Evolutionary conservation across 1,140 invertebrate genomes (phyloP), one percentile per base, ranked within the genome.

Genomic region (Orussus abietinus): DNA sequence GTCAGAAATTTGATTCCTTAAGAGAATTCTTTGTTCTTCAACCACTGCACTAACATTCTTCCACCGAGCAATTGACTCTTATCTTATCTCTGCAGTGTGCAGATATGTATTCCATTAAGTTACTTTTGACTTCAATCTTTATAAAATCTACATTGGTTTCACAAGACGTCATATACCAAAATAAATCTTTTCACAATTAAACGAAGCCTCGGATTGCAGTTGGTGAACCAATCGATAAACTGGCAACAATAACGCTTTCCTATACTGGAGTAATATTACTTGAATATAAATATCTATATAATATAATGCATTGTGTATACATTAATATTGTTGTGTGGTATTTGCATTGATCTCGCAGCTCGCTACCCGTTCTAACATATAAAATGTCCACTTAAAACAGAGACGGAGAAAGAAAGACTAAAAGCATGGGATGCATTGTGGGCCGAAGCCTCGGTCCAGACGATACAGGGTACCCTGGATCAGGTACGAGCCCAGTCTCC

Each of bases 381-480:
- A 66, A 67, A 63, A 69, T 69, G 62, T 70, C 64, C 64, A 70
- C 64, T 70, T 69, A 68, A 71, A 68, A 66, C 66, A 69, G 64
- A 69, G 59, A 55, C 60, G 64, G 60, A 60, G 64, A 69, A 66
- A 70, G 64, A 70, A 68, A 68, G 57, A 64, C 62, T 66, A 64
- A 68, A 71, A 71, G 60, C 65, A 71, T 71, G 66, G 67, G 67
- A 66, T 69, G 68, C 66, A 66, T 68, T 68, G 59, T 59, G 64
- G 65, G 64, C 64, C 64, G 63, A 65, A 66, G 64, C 66, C 62
- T 68, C 59, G 66, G 67, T 66, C 62, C 66, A 66, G 62, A 66
- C 66, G 62, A 71, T 69, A 69, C 64, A 47, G 64, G 66, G 62
- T 67, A 70, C 60, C 65, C 67, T 67, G 65, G 66, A 71, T 66